Conservation (phyloP, 2,888 invertebrate genomes). For the Mellilla xanthometata region DNA sequence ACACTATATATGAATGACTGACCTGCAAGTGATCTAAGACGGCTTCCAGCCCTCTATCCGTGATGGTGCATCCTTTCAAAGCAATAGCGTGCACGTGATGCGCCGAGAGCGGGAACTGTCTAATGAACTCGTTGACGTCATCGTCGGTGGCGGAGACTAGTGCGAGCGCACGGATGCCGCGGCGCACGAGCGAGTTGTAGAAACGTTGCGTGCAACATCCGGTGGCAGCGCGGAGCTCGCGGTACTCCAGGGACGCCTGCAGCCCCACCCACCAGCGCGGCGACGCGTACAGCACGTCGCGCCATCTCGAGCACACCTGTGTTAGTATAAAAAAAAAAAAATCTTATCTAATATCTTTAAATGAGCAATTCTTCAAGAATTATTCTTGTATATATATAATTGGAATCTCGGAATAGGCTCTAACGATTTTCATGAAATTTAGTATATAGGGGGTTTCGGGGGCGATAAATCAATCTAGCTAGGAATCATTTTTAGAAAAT, state of each 20-base stretch:
- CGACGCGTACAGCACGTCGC: slow-evolving; percentile 93
- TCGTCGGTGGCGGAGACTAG: slow-evolving; percentile 94
- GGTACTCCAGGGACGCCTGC: slow-evolving; percentile 92
- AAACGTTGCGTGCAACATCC: slow-evolving; percentile 82
- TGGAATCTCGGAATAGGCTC: too few relatives aligned
- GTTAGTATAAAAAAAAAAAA: too few relatives aligned
- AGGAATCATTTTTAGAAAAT: too few relatives aligned
- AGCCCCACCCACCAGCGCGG: slow-evolving; percentile 95
- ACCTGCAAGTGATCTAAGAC: slow-evolving; percentile 94
- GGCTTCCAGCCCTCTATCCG: slow-evolving; percentile 94
- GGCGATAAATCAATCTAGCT: too few relatives aligned
- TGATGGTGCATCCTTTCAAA: slow-evolving; percentile 94
- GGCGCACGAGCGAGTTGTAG: slow-evolving; percentile 90
- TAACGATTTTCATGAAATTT: too few relatives aligned
- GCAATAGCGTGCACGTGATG: slow-evolving; percentile 93
- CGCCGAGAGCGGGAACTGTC: slow-evolving; percentile 91
- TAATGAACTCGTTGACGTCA: slow-evolving; percentile 93
- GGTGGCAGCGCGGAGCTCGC: slow-evolving; percentile 87
- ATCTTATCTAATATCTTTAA: too few relatives aligned
- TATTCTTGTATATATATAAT: too few relatives aligned
- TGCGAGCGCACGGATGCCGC: slow-evolving; percentile 93
- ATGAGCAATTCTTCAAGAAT: too few relatives aligned
- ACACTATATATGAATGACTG: slow-evolving; percentile 29
- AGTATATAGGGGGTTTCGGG: too few relatives aligned
- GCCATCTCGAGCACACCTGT: slow-evolving; percentile 92